phyloP scores from a whole-genome alignment of 2,888 invertebrate genomes.

The Phyto melanocephala region DNA sequence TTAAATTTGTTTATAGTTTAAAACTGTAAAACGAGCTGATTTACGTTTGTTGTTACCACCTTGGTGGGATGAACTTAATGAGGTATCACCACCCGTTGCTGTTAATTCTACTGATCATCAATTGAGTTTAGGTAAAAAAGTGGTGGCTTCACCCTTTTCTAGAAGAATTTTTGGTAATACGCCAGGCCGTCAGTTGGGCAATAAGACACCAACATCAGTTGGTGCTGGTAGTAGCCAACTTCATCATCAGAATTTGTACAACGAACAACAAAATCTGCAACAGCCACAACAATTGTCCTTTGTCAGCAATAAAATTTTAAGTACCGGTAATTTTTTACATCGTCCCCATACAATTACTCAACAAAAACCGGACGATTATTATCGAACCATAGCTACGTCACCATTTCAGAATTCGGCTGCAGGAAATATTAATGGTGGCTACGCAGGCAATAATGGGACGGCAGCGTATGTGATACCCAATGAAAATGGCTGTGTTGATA shows the following conservation, averaged over 20 bases:
- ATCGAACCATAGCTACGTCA: slow-evolving; percentile 81
- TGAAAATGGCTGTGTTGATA: slow-evolving; percentile 63
- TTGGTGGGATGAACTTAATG: slow-evolving; percentile 97
- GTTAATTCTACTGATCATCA: slow-evolving; percentile 45
- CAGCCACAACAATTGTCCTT: slow-evolving; percentile 40
- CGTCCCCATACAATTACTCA: slow-evolving; percentile 48
- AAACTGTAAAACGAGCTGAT: slow-evolving; percentile 91
- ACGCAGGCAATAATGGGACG: slow-evolving; percentile 37
- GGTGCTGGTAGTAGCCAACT: slow-evolving; percentile 17
- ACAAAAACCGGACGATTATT: slow-evolving; percentile 79
- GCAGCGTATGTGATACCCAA: slow-evolving; percentile 48
- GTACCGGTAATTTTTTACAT: slow-evolving; percentile 39
- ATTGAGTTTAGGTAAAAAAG: slow-evolving; percentile 47
- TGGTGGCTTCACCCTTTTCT: slow-evolving; percentile 15
- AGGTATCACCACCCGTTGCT: slow-evolving; percentile 76
- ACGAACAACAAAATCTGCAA: slow-evolving; percentile 31
- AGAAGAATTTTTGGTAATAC: slow-evolving; percentile 41
- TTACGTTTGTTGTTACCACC: slow-evolving; percentile 94
- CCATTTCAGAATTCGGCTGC: slow-evolving; percentile 79
- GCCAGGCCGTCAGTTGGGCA: slow-evolving; percentile 12
- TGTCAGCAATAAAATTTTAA: slow-evolving; percentile 56
- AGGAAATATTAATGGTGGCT: slow-evolving; percentile 56
- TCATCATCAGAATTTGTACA: slow-evolving; percentile 48
- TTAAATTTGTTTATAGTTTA: slow-evolving; percentile 66
- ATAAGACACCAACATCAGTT: slow-evolving; percentile 23